Conservation (phyloP, 2,113 vertebrate species). For the Daboia siamensis region DNA sequence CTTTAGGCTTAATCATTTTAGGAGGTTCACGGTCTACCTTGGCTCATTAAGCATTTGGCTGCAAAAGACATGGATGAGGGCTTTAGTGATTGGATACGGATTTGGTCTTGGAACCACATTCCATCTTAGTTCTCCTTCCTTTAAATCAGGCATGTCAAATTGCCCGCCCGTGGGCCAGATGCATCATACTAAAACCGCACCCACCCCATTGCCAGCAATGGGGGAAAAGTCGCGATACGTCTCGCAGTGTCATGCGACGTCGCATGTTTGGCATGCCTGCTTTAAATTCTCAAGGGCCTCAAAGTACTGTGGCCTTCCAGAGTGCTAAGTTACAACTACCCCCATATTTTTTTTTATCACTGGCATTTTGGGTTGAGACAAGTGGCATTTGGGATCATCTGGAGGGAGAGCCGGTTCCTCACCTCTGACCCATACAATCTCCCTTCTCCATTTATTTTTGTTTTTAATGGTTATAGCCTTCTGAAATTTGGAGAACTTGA, state of each 20-base stretch:
- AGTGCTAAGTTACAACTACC: neutral
- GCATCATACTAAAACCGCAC: no score
- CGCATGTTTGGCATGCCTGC: neutral
- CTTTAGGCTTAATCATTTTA: neutral
- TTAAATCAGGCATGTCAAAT: neutral
- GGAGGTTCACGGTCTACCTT: neutral
- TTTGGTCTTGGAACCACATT: neutral
- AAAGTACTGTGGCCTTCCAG: neutral
- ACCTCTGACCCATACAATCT: neutral
- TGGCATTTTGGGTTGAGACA: neutral
- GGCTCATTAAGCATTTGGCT: neutral
- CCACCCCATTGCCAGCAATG: no score
- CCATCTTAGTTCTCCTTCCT: neutral
- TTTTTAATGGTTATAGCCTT: neutral
- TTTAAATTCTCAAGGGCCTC: neutral
- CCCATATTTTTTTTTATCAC: neutral
- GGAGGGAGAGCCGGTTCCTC: neutral
- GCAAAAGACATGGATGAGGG: neutral
- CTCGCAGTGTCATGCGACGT: no score
- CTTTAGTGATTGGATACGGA: neutral
- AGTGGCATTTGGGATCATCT: neutral
- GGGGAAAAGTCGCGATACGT: no score
- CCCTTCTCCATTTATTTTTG: neutral
- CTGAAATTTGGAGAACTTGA: neutral
- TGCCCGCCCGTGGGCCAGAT: no score